Evolutionary conservation across 2,888 invertebrate species (phyloP), one percentile per base, ranked within the genome.

Genomic region (Diogma glabrata): DNA sequence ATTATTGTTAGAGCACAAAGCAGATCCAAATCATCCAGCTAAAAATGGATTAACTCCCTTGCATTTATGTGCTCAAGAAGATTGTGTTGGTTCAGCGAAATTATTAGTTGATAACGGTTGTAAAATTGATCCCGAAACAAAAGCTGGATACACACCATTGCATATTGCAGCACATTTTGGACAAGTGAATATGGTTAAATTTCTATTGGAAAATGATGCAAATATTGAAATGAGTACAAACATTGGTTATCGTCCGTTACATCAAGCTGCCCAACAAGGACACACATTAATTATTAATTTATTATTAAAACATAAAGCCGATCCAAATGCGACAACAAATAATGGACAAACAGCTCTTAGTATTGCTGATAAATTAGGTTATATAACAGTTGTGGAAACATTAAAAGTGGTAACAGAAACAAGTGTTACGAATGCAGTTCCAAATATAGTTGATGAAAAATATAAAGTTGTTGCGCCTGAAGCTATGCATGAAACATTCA

Each of bases 81-180:
- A 97, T 56, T 83, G 87, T 55, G 87, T 89, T 0, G 77, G 82
- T 26, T 93, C 93, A 8, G 91, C 94, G 1, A 78, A 80, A 53
- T 76, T 90, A 38, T 75, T 96, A 36, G 75, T 90, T 38, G 80
- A 83, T 49, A 82, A 87, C 56, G 84, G 84, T 12, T 90, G 89
- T 0, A 78, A 78, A 28, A 79, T 84, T 55, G 81, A 80, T 54
- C 79, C 82, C 1, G 76, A 79, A 52, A 87, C 87, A 0, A 81
- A 85, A 57, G 83, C 92, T 58, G 96, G 96, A 0, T 93, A 95
- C 74, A 90, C 95, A 2, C 94, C 97, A 0, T 76, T 99, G 43
- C 97, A 99, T 70, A 89, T 96, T 9, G 95, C 97, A 5, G 91
- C 93, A 50, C 97, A 99, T 67, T 94, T 95, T 70, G 97, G 96